Percentiles rank a stretch among this genome's conserved stretches.
phyloP scores from a whole-genome alignment of 1,140 invertebrate genomes.

The Drosophila prosaltans region DNA sequence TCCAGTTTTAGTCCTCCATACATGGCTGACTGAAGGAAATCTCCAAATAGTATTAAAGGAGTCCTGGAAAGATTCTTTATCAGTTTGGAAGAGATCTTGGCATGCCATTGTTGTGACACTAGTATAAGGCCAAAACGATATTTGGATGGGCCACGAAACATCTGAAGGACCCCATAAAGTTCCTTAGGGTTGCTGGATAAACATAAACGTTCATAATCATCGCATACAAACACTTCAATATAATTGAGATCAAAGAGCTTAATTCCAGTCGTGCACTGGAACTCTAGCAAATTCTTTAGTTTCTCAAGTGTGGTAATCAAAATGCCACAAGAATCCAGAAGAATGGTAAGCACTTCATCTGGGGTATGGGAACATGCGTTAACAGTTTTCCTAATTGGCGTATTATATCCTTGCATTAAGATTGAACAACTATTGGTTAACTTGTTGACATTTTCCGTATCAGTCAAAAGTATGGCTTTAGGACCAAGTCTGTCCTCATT shows the following conservation, averaged over 20 bases:
- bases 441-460: conserved; percentile 11
- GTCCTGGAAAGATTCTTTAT: conserved; percentile 2
- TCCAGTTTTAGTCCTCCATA: conserved; percentile 45
- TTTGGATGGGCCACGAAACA: not conserved
- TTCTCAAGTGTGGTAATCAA: conserved; percentile 38
- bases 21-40: conserved; percentile 57
- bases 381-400: conserved; percentile 29
- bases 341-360: conserved; percentile 6
- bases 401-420: conserved; percentile 28
- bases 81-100: conserved; percentile 16
- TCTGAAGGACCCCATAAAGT: conserved; percentile 23
- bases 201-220: conserved; percentile 53
- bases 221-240: conserved; percentile 40
- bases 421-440: conserved; percentile 18
- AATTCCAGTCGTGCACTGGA: conserved; percentile 8
- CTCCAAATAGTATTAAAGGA: conserved; percentile 46
- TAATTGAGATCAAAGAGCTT: conserved; percentile 22
- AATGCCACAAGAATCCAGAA: conserved; percentile 58
- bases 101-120: conserved; percentile 56
- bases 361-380: conserved; percentile 22
- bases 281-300: conserved; percentile 14
- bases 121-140: conserved; percentile 31
- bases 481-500: conserved; percentile 22
- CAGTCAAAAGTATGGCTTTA: conserved; percentile 47
- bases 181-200: not conserved